Base-by-base conservation (phyloP, 2,888 invertebrate species). In the Pristionchus arcanus region DNA sequence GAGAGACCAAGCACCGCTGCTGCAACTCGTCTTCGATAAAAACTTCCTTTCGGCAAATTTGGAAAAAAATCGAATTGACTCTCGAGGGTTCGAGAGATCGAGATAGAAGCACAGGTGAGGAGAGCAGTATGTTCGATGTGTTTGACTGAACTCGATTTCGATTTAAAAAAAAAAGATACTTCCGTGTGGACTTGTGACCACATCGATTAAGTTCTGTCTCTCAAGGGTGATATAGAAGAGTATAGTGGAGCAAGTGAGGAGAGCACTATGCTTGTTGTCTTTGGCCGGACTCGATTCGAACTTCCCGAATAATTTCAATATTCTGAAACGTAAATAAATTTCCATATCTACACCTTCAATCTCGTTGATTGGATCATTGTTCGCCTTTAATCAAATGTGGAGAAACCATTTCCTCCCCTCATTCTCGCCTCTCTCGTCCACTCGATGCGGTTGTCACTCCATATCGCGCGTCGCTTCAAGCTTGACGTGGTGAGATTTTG, bases 381-480 rank as follows among this genome's bases (percentile, higher is more conserved):
- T 68, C 68, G 68, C 9, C n/a, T 68, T 68, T 28, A 68, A 28
- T 68, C 55, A 55, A 55, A 21, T 28, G 2, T 25, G 7, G 66
- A 66, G 66, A n/a, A 34, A 16, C 31, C 15, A 19, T 15, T 68
- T 74, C 19, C 25, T 25, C 25, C 74, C 31, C 19, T 81, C 81
- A 81, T 49, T 81, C 19, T 19, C 15, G 1, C 49, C 28, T 28
- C 81, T 81, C 21, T 7, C 28, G 28, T 81, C 49, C n/a, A 7
- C 19, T 7, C 49, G 49, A 81, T 81, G 81, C 81, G 81, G 81
- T 81, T 28, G n/a, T 49, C 81, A 13, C 49, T 81, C 81, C 81
- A 19, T 11, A 49, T 81, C 81, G 81, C 81, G 42, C 81, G 81
- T 34, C 81, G 81, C 25, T 81, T 81, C 81, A 81, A 81, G 49